Evolutionary conservation across 2,888 invertebrate species (phyloP).

Genomic region (Cosmorhoe ocellata): DNA sequence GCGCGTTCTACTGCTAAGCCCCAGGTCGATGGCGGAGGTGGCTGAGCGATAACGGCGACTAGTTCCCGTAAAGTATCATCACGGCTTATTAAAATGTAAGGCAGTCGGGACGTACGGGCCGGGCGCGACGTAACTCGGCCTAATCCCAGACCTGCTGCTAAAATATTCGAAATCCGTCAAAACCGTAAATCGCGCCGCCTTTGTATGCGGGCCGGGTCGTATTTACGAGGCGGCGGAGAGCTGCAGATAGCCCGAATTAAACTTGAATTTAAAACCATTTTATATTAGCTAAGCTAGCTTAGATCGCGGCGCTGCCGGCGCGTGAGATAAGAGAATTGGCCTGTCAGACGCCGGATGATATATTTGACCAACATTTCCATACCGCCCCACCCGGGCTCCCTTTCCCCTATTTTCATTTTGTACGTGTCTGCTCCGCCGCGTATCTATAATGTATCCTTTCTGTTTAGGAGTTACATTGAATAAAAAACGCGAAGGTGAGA

Average conservation of each 20-base stretch:
- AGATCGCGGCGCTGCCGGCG: conserved; percentile 82
- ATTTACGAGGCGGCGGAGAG: conserved; percentile 68
- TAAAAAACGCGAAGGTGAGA: conserved; percentile 68
- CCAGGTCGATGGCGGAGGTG: conserved; percentile 14
- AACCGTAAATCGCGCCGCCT: conserved; percentile 77
- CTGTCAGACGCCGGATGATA: conserved; percentile 94
- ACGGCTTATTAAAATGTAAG: conserved; percentile 58
- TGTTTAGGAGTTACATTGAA: conserved; percentile 76
- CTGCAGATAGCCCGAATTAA: conserved; percentile 80
- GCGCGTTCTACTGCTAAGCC: conserved; percentile 23
- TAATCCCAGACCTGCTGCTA: conserved; percentile 59
- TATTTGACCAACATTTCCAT: conserved; percentile 95
- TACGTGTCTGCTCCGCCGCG: conserved; percentile 78
- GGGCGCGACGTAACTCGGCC: conserved; percentile 57
- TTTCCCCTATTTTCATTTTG: conserved; percentile 80
- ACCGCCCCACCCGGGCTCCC: conserved; percentile 68
- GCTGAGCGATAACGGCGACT: conserved; percentile 17
- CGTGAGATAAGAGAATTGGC: conserved; percentile 93
- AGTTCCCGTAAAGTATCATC: conserved; percentile 50
- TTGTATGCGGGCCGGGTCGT: conserved; percentile 68
- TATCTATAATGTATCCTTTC: conserved; percentile 78
- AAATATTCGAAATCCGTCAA: conserved; percentile 78
- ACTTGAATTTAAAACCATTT: conserved; percentile 83
- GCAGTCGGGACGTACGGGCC: conserved; percentile 36
- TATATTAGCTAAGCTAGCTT: conserved; percentile 83